These are phyloP conservation scores for Platycheirus albimanus DNA, from an alignment of 2,888 invertebrate species.

Conservation along the genomic window DNA sequence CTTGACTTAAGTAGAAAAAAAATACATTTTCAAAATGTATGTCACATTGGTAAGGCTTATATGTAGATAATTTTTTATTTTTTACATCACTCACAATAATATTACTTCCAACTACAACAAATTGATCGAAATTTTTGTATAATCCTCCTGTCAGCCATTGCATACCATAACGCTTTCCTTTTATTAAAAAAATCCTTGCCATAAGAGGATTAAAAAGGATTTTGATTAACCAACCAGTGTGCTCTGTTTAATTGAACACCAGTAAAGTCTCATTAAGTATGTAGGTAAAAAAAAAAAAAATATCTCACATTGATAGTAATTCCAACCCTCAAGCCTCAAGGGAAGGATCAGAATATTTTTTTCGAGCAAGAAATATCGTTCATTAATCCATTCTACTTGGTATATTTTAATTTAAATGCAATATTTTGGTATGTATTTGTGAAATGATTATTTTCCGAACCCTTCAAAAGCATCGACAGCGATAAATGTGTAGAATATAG, in stretches of 20 bases:
- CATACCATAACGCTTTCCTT: neutral
- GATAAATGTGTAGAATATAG: too few species aligned
- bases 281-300: constrained; percentile 6
- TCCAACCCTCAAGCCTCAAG: too few species aligned
- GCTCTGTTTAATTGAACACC: constrained; percentile 36
- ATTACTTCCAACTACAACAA: neutral
- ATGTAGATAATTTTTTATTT: too few species aligned
- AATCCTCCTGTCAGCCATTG: neutral
- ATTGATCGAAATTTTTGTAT: constrained; percentile 21
- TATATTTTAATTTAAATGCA: neutral
- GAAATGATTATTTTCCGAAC: too few species aligned
- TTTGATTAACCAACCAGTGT: constrained; percentile 49
- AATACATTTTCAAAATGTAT: too few species aligned
- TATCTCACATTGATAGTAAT: constrained; percentile 41
- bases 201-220: constrained; percentile 53
- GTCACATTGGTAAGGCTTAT: too few species aligned
- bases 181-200: constrained; percentile 35
- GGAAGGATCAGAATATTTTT: constrained; percentile 12
- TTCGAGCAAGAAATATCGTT: neutral
- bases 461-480: too few species aligned
- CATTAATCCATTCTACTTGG: constrained; percentile 26
- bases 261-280: constrained; percentile 48
- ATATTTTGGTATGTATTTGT: too few species aligned
- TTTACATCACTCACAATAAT: neutral
- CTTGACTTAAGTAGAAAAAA: too few species aligned